Percentiles rank a stretch among this genome's conserved stretches.
These are phyloP conservation scores for Morone chrysops DNA, from an alignment of 2,113 vertebrate genomes.

Conservation along the genomic window DNA sequence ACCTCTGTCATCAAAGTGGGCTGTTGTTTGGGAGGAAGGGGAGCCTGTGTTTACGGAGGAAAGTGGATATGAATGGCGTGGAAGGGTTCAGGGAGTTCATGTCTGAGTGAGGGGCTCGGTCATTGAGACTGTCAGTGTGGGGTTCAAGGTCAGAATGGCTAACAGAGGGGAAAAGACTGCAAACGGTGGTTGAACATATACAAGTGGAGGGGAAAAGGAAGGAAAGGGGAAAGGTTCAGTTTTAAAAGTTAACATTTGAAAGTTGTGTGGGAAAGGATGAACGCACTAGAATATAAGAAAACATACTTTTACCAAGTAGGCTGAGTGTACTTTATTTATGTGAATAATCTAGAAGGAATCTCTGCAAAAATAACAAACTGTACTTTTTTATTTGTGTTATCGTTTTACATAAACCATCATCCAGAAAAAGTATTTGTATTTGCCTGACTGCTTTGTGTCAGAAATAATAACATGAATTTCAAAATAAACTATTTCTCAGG, in stretches of 20 bases:
- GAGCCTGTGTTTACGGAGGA: slow-evolving; percentile 34
- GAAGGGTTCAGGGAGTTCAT: slow-evolving; percentile 72
- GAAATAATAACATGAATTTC: slow-evolving; percentile 2
- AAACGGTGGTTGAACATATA: neutral
- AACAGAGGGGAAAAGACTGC: slow-evolving; percentile 31
- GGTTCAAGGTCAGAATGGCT: slow-evolving; percentile 78
- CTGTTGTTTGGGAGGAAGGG: slow-evolving; percentile 67
- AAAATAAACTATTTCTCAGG: neutral
- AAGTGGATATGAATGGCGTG: slow-evolving; percentile 63
- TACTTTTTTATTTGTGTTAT: neutral
- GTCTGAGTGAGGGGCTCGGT: slow-evolving; percentile 54
- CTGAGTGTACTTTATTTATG: neutral
- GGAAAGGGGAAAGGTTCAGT: slow-evolving; percentile 17
- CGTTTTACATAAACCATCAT: slow-evolving; percentile 1
- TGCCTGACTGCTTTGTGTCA: neutral
- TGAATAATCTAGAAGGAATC: neutral
- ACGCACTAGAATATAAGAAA: neutral
- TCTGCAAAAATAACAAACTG: slow-evolving; percentile 6
- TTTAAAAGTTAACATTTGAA: slow-evolving; percentile 7
- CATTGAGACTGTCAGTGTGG: slow-evolving; percentile 58
- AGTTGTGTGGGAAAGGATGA: neutral
- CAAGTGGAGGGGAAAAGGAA: neutral
- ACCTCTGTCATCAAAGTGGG: slow-evolving; percentile 67
- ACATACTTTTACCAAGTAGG: neutral
- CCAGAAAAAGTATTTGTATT: neutral